A percentile compares a stretch with the other conserved stretches of the same genome.
Evolutionary conservation across 2,888 invertebrate species (phyloP).

Genomic region (Microplitis manilae): DNA sequence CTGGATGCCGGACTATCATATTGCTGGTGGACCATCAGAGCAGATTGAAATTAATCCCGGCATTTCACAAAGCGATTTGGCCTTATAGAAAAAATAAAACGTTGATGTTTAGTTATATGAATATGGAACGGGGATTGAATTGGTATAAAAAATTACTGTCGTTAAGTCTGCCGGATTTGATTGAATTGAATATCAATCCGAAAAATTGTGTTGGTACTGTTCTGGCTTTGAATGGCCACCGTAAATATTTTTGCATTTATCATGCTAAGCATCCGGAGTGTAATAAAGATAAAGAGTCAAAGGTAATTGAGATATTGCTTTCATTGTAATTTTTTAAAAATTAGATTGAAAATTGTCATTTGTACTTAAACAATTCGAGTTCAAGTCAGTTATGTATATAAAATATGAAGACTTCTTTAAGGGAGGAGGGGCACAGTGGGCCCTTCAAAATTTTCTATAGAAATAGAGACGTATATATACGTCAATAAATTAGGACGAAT

Average conservation of each 20-base stretch:
- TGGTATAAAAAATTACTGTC: conserved; percentile 96
- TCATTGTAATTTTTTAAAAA: neutral
- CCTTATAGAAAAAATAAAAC: conserved; percentile 95
- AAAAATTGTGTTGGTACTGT: conserved; percentile 98
- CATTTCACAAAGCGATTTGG: conserved; percentile 95
- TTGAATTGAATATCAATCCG: conserved; percentile 91
- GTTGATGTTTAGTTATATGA: conserved; percentile 93
- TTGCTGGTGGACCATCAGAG: conserved; percentile 91
- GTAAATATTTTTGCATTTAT: conserved; percentile 99
- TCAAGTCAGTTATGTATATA: no score
- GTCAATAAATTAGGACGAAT: no score
- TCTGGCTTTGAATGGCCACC: conserved; percentile 94
- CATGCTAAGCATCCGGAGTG: conserved; percentile 94
- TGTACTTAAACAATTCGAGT: no score
- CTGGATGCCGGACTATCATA: conserved; percentile 95
- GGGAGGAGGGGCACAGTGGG: no score
- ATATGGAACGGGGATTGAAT: conserved; percentile 90
- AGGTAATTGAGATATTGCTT: conserved; percentile 72
- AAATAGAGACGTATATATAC: no score
- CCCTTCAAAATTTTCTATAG: no score
- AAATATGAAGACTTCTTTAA: no score
- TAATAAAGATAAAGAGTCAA: conserved; percentile 77
- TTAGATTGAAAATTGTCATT: no score
- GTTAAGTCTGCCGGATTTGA: conserved; percentile 86
- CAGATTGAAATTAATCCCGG: conserved; percentile 87